phyloP scores from a whole-genome alignment of 2,113 vertebrate species.

The Channa maculata region DNA sequence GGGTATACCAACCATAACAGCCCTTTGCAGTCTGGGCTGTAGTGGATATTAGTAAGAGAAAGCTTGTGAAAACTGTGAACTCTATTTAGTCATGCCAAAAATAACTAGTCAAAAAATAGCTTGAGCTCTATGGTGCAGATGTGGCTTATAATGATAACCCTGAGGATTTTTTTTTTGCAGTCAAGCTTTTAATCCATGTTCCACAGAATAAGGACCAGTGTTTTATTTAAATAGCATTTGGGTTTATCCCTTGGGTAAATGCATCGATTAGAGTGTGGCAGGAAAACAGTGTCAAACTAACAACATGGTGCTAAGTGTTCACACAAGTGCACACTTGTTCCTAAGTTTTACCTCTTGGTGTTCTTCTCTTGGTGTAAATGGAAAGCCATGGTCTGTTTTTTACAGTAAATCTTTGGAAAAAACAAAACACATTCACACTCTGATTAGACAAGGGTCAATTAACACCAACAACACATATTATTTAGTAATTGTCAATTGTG shows the following conservation, averaged over 20 bases:
- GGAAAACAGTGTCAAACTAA: background rate
- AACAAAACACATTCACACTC: background rate
- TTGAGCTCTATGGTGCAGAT: constrained; percentile 6
- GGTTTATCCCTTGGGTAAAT: constrained; percentile 9
- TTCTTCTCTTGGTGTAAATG: constrained; percentile 73
- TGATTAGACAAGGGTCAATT: constrained; percentile 2
- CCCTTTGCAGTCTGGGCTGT: background rate
- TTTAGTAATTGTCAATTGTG: background rate
- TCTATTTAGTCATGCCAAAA: constrained; percentile 27
- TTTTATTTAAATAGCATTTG: constrained; percentile 33
- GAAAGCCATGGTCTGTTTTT: constrained; percentile 75
- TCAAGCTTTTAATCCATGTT: constrained; percentile 40
- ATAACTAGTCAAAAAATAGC: constrained; percentile 24
- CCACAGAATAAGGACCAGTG: constrained; percentile 4
- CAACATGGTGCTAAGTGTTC: constrained; percentile 18
- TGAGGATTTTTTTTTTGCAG: constrained; percentile 30
- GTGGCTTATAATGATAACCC: constrained; percentile 22
- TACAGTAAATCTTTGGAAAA: constrained; percentile 71
- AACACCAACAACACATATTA: constrained; percentile 1
- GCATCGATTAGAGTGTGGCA: constrained; percentile 20
- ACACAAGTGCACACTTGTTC: background rate
- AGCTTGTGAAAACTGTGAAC: background rate
- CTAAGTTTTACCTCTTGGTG: constrained; percentile 69
- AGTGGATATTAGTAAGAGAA: constrained; percentile 1
- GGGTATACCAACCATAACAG: background rate